phyloP scores from a whole-genome alignment of 2,888 invertebrate species.

The Trypoxylon attenuatum region DNA sequence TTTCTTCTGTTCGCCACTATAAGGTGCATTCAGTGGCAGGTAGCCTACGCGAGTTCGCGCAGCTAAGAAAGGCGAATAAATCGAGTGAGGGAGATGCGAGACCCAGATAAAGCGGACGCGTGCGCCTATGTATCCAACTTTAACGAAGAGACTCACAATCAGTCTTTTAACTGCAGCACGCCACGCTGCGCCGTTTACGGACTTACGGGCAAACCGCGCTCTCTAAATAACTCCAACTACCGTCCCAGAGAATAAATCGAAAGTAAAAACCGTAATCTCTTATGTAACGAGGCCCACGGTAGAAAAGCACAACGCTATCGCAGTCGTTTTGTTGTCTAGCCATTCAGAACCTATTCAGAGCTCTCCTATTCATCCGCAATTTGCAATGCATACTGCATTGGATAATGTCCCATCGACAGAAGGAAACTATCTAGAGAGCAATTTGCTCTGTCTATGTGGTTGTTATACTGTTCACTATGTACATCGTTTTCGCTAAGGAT shows the following conservation, averaged over 20 bases:
- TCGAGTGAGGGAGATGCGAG: conserved; percentile 24
- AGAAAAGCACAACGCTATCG: neutral
- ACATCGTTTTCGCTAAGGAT: no score
- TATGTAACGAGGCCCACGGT: neutral
- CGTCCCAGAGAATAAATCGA: neutral
- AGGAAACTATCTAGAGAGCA: no score
- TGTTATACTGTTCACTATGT: no score
- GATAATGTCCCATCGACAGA: no score
- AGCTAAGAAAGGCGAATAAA: conserved; percentile 10
- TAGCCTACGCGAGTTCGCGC: conserved; percentile 34
- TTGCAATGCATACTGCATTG: no score
- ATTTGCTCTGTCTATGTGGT: no score
- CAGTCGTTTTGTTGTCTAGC: neutral
- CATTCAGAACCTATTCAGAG: no score
- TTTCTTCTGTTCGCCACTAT: no score
- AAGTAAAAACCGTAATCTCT: neutral
- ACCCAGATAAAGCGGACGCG: conserved; percentile 51
- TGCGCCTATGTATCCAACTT: conserved; percentile 54
- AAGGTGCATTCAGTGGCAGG: conserved; percentile 25
- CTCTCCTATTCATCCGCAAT: no score
- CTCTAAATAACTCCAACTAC: no score
- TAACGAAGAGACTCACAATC: conserved; percentile 12
- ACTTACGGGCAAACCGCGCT: neutral
- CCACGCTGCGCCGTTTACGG: no score
- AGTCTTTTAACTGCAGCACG: neutral